Evolutionary conservation across 2,797 vertebrate genomes (phyloP).

Genomic region (Clamator glandarius): DNA sequence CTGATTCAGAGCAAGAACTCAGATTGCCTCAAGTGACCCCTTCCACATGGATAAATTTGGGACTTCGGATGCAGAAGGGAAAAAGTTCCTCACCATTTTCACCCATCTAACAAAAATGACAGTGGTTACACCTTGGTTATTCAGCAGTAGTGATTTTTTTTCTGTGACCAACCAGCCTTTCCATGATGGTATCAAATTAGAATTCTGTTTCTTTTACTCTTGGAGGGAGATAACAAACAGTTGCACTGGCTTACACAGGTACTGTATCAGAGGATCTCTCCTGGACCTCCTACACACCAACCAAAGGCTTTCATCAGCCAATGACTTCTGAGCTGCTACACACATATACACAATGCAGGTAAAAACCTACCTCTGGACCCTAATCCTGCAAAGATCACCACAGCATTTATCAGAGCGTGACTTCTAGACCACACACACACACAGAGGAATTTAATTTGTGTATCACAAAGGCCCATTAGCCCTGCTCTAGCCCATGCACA

Average conservation of each 20-base stretch:
- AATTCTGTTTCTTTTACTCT: neutral
- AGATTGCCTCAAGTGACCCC: neutral
- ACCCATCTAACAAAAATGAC: neutral
- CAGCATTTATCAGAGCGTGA: neutral
- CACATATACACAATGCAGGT: neutral
- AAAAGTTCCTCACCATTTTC: neutral
- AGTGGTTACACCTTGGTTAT: neutral
- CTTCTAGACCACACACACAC: neutral
- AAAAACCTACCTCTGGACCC: neutral
- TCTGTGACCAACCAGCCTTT: neutral
- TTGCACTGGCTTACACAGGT: accelerated
- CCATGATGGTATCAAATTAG: neutral
- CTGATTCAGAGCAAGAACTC: neutral
- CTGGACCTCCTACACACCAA: neutral
- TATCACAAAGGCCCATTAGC: neutral
- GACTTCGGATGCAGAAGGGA: neutral
- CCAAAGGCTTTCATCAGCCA: neutral
- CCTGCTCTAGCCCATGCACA: neutral
- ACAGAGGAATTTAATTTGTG: neutral
- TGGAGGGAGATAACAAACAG: neutral
- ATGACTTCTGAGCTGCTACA: neutral
- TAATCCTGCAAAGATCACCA: neutral
- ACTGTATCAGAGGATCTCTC: neutral
- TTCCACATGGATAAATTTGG: neutral
- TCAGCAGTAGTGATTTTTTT: neutral